phyloP scores from a whole-genome alignment of 2,113 vertebrate genomes.

The Gymnarchus niloticus region DNA sequence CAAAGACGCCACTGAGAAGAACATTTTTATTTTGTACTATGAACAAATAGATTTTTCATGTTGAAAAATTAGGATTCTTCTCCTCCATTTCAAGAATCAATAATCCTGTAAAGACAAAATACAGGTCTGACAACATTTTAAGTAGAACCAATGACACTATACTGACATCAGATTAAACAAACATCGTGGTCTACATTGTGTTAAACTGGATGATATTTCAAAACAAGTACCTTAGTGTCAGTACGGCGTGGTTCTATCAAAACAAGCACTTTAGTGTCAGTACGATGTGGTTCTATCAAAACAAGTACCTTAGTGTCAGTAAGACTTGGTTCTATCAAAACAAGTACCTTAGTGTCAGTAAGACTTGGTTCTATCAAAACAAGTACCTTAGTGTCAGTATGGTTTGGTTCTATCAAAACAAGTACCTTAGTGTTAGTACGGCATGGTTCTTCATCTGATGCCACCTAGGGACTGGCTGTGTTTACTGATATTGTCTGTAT shows the following conservation, averaged over 20 bases:
- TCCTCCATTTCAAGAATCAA: not conserved
- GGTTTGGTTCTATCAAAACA: not conserved
- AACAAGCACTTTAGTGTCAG: too few species aligned
- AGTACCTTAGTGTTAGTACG: not conserved
- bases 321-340: too few species aligned
- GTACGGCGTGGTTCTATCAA: too few species aligned
- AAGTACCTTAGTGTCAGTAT: not conserved
- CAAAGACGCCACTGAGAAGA: not conserved
- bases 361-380: too few species aligned
- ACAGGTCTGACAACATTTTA: not conserved
- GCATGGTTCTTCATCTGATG: not conserved
- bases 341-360: too few species aligned
- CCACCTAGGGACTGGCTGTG: not conserved
- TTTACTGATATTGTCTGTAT: not conserved
- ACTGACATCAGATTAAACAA: not conserved
- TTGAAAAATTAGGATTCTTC: not conserved
- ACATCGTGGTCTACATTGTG: not conserved
- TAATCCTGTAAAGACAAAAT: constrained; percentile 20
- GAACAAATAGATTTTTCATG: not conserved
- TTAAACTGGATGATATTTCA: not conserved
- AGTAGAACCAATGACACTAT: not conserved
- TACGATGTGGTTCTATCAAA: too few species aligned
- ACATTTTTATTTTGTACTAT: not conserved
- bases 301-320: too few species aligned
- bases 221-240: too few species aligned